Percentiles rank a stretch among this genome's conserved stretches.
Evolutionary conservation across 2,797 vertebrate genomes (phyloP).

Genomic region (Champsocephalus esox): DNA sequence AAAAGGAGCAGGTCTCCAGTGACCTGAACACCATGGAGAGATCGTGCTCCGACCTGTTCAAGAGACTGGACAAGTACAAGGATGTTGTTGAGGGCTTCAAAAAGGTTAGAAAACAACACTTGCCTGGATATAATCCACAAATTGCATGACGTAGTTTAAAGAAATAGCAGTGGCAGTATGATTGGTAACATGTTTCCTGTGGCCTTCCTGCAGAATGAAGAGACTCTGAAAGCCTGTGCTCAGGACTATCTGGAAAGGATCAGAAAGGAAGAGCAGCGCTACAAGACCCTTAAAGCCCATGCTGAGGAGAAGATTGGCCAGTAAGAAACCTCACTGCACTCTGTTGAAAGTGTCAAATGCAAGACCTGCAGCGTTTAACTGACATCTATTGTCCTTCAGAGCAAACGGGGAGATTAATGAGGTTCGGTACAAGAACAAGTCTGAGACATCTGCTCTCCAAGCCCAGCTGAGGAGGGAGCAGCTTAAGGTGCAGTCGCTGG

Average conservation of each 20-base stretch:
- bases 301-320: conserved; percentile 91
- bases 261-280: conserved; percentile 91
- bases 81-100: conserved; percentile 90
- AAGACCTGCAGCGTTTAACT: background rate
- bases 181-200: background rate
- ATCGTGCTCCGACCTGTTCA: conserved; percentile 92
- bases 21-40: conserved; percentile 91
- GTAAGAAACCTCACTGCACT: conserved; percentile 78
- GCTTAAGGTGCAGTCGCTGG: conserved; percentile 90
- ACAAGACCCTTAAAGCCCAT: conserved; percentile 92
- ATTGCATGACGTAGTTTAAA: background rate
- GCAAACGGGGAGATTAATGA: conserved; percentile 92
- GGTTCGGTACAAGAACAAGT: conserved; percentile 86
- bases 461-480: conserved; percentile 91
- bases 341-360: background rate
- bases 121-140: background rate
- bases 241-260: conserved; percentile 88
- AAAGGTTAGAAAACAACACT: conserved; percentile 79
- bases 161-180: background rate
- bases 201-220: conserved; percentile 88
- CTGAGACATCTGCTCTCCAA: conserved; percentile 86
- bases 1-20: conserved; percentile 87
- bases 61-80: conserved; percentile 93
- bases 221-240: conserved; percentile 90
- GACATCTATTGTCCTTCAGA: conserved; percentile 68